Evolutionary conservation across 1,140 invertebrate genomes (phyloP).

Genomic region (Gonioctena quinquepunctata): DNA sequence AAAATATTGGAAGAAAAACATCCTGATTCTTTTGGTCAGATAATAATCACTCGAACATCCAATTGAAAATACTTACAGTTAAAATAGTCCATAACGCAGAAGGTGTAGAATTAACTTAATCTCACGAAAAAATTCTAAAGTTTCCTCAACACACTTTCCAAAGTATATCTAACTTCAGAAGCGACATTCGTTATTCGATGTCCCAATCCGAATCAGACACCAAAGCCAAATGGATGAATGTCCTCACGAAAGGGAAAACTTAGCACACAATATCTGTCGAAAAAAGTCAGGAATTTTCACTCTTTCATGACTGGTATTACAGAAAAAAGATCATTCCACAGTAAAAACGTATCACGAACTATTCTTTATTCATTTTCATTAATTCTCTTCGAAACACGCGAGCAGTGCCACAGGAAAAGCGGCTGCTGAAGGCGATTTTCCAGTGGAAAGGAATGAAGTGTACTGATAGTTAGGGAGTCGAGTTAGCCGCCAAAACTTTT

Average conservation of each 20-base stretch:
- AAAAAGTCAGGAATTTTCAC: background rate
- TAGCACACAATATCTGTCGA: background rate
- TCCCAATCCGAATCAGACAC: background rate
- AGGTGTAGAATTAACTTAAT: background rate
- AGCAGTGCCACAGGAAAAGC: background rate
- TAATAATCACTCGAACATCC: too few species aligned
- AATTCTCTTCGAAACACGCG: background rate
- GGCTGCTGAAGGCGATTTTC: background rate
- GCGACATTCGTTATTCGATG: background rate
- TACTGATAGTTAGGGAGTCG: slow-evolving; percentile 4
- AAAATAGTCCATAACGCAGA: background rate
- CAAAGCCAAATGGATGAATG: background rate
- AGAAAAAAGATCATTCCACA: background rate
- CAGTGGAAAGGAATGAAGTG: background rate
- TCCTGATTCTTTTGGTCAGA: too few species aligned
- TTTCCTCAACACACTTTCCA: background rate
- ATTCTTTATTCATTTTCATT: background rate
- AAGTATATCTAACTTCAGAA: background rate
- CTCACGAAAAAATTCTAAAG: background rate
- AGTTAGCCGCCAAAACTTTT: slow-evolving; percentile 14
- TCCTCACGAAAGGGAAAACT: background rate
- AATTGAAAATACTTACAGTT: background rate
- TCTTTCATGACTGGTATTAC: background rate
- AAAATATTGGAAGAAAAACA: too few species aligned
- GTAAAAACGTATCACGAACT: background rate